Conservation (phyloP, 2,113 vertebrate genomes). For the Osmerus eperlanus region DNA sequence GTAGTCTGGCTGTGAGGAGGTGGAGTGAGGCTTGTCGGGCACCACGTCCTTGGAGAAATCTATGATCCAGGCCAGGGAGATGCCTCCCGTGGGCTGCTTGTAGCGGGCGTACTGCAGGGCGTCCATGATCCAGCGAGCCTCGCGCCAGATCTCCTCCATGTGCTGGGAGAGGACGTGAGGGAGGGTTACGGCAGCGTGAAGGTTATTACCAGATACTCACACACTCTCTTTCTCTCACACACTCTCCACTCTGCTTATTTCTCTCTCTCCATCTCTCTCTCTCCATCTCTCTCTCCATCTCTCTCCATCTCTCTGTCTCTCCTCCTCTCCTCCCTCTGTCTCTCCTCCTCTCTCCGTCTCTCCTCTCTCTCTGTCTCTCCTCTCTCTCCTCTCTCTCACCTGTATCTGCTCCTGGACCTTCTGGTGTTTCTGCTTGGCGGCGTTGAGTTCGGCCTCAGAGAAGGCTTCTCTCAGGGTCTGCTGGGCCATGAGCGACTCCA, state of each 20-base stretch:
- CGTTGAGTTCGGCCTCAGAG: slow-evolving; percentile 79
- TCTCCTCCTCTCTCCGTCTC: no score
- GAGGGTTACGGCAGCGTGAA: no score
- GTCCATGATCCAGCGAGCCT: slow-evolving; percentile 89
- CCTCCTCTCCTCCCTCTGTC: no score
- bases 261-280: no score
- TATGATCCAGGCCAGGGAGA: slow-evolving; percentile 80
- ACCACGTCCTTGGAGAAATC: slow-evolving; percentile 65
- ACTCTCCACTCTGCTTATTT: no score
- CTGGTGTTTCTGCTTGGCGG: slow-evolving; percentile 85
- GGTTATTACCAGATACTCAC: no score
- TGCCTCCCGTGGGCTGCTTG: slow-evolving; percentile 82
- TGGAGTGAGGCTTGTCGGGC: slow-evolving; percentile 70
- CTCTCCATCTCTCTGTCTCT: no score
- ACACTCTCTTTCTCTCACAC: no score
- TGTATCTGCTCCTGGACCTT: slow-evolving; percentile 86
- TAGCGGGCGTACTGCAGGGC: slow-evolving; percentile 86
- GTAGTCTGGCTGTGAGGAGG: slow-evolving; percentile 79
- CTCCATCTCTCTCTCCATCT: no score
- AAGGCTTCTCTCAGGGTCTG: slow-evolving; percentile 88
- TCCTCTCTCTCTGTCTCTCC: no score
- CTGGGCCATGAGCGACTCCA: slow-evolving; percentile 89
- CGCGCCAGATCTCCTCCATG: slow-evolving; percentile 90
- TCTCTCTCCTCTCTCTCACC: slow-evolving; percentile 56
- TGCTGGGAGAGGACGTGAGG: slow-evolving; percentile 65